These are phyloP conservation scores for Poeciliopsis turneri DNA, from an alignment of 2,797 vertebrate species.

Conservation along the genomic window DNA sequence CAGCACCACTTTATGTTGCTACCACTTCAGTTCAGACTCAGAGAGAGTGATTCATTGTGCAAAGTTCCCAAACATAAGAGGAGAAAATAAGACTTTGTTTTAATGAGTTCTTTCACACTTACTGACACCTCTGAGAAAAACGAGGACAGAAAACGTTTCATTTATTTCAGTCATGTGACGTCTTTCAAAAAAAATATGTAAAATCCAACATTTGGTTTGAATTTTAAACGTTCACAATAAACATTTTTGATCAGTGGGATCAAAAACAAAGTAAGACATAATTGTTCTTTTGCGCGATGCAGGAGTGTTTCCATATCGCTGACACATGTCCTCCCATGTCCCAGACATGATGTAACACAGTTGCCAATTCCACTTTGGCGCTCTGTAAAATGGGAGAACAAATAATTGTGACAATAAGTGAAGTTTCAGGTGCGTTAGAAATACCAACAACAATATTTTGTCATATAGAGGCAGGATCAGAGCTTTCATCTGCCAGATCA, in stretches of 20 bases:
- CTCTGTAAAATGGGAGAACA: neutral
- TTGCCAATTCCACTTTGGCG: neutral
- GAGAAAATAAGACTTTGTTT: conserved; percentile 31
- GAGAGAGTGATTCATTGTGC: conserved; percentile 6
- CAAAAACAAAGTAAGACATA: neutral
- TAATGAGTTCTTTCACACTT: conserved; percentile 12
- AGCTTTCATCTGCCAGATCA: too few relatives aligned
- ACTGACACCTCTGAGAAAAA: neutral
- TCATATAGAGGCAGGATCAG: too few relatives aligned
- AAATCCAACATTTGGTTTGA: neutral
- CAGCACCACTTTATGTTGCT: neutral
- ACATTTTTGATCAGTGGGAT: neutral
- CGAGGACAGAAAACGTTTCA: neutral
- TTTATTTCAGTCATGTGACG: neutral
- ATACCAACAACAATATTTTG: neutral
- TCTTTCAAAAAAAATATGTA: neutral
- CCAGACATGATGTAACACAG: neutral
- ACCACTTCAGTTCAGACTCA: conserved; percentile 20
- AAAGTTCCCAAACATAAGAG: neutral
- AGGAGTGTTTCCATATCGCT: neutral
- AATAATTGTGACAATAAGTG: neutral
- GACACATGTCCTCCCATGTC: neutral
- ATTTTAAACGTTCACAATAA: neutral
- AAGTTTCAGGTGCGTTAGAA: neutral
- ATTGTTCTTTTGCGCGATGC: neutral